These are phyloP conservation scores for Stenurella melanura DNA, from an alignment of 2,888 invertebrate species.

Conservation along the genomic window DNA sequence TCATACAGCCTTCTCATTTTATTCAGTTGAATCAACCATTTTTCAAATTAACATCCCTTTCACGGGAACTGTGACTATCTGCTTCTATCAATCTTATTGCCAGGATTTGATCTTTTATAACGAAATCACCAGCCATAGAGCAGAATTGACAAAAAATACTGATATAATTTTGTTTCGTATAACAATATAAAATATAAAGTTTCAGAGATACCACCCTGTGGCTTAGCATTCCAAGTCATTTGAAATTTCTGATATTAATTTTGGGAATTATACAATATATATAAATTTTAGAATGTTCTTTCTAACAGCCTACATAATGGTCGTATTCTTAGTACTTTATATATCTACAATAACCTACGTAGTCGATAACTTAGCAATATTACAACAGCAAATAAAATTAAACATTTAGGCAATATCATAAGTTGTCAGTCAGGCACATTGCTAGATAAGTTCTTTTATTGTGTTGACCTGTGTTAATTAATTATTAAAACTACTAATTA, in stretches of 20 bases:
- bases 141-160: not conserved
- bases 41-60: too few relatives aligned
- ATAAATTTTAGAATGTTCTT: not conserved
- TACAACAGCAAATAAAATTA: not conserved
- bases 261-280: not conserved
- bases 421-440: conserved; percentile 14
- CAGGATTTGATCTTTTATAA: too few relatives aligned
- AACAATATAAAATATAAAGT: not conserved
- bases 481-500: not conserved
- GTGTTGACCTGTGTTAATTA: conserved; percentile 7
- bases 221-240: not conserved
- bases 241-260: not conserved
- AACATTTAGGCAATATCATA: conserved; percentile 16
- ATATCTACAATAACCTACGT: not conserved
- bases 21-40: too few relatives aligned
- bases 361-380: not conserved
- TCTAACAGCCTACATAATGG: not conserved
- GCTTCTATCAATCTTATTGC: too few relatives aligned
- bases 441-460: conserved; percentile 14
- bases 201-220: not conserved
- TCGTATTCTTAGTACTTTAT: not conserved
- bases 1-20: too few relatives aligned
- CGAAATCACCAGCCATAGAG: too few relatives aligned
- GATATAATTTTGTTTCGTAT: not conserved
- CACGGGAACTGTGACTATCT: too few relatives aligned